These are phyloP conservation scores for Corythoichthys intestinalis DNA, from an alignment of 2,113 vertebrate genomes.

Conservation along the genomic window DNA sequence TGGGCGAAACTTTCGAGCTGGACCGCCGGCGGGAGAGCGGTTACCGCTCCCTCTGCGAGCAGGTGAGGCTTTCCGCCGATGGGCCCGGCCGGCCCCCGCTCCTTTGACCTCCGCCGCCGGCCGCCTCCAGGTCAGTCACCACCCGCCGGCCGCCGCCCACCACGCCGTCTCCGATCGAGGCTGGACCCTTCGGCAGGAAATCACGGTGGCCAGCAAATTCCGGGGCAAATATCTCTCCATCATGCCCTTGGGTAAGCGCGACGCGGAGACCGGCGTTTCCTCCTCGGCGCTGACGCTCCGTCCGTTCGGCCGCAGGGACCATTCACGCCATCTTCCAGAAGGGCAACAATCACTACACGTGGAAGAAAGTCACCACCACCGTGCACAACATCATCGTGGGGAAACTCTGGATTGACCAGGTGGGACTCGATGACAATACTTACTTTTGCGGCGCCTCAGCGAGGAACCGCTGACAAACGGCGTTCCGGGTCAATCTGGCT, in stretches of 20 bases:
- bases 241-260: constrained; percentile 87
- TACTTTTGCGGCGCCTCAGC: too few relatives aligned
- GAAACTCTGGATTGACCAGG: constrained; percentile 99
- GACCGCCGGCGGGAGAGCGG: constrained; percentile 87
- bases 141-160: constrained; percentile 90
- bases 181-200: constrained; percentile 92
- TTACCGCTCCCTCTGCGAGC: constrained; percentile 90
- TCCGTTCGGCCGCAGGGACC: constrained; percentile 71
- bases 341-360: constrained; percentile 89
- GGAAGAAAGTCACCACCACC: constrained; percentile 97
- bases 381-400: constrained; percentile 98
- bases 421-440: constrained; percentile 44
- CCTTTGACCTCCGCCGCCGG: too few relatives aligned
- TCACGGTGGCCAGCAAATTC: constrained; percentile 97
- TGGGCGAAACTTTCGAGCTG: constrained; percentile 92
- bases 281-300: not conserved
- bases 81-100: too few relatives aligned
- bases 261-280: not conserved
- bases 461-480: too few relatives aligned
- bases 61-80: constrained; percentile 67
- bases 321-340: constrained; percentile 93
- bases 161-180: constrained; percentile 88
- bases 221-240: constrained; percentile 96
- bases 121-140: constrained; percentile 85
- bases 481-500: too few relatives aligned